A percentile compares a stretch with the other conserved stretches of the same genome.
Conservation (phyloP, 2,797 vertebrate genomes). For the Parauchenoglanis punctatus region DNA sequence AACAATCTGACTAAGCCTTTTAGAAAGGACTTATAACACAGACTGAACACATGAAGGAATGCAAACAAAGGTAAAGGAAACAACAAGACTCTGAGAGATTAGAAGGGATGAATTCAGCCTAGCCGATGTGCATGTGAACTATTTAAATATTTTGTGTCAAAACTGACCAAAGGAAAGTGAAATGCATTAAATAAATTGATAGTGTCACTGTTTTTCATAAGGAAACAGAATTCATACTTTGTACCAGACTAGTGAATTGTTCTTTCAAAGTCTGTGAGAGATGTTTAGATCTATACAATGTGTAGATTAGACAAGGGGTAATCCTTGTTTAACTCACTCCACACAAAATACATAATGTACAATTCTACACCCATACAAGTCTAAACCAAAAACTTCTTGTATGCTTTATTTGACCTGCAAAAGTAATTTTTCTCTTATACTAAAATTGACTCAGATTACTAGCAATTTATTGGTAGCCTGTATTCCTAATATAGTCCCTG, state of each 20-base stretch:
- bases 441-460: neutral
- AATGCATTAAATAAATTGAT: neutral
- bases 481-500: neutral
- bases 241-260: neutral
- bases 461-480: neutral
- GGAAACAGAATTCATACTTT: neutral
- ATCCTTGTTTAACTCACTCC: neutral
- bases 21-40: neutral
- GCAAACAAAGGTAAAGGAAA: neutral
- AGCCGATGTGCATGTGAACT: neutral
- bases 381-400: neutral
- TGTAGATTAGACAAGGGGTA: neutral
- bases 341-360: conserved; percentile 4
- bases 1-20: neutral
- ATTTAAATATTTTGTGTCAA: neutral
- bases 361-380: neutral
- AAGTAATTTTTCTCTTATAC: neutral
- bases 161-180: neutral
- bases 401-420: neutral
- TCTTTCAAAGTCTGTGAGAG: neutral
- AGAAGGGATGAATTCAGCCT: neutral
- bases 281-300: neutral
- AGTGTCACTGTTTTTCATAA: neutral
- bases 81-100: no score
- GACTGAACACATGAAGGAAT: neutral